Evolutionary conservation across 2,888 invertebrate species (phyloP).

Genomic region (Syrista parreyssii): DNA sequence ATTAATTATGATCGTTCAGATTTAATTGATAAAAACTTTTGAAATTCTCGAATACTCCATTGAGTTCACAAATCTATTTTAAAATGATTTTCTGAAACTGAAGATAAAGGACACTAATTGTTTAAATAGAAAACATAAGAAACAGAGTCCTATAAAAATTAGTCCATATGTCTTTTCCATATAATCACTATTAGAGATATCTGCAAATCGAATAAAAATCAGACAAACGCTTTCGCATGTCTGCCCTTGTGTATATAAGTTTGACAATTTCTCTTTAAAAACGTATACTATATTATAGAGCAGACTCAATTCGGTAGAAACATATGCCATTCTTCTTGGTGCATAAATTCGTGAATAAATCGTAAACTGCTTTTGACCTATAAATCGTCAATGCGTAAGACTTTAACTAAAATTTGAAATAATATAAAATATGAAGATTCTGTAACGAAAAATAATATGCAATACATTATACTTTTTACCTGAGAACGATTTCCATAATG

Average conservation of each 20-base stretch:
- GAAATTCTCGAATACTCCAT: not conserved
- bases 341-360: not conserved
- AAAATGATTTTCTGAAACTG: not conserved
- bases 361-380: not conserved
- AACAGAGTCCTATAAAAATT: no score
- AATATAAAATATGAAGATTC: not conserved
- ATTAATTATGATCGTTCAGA: no score
- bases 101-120: not conserved
- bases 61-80: not conserved
- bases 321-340: not conserved
- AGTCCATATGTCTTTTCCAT: no score
- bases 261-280: not conserved
- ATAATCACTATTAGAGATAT: no score
- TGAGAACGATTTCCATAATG: conserved; percentile 71
- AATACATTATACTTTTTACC: conserved; percentile 63
- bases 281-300: not conserved
- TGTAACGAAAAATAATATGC: not conserved
- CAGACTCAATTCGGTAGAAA: not conserved
- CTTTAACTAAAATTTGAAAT: not conserved
- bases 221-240: conserved; percentile 20
- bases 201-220: conserved; percentile 8
- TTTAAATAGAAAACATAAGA: no score
- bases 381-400: not conserved
- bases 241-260: not conserved
- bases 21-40: no score